phyloP scores from a whole-genome alignment of 2,113 vertebrate species.

The Crotalus horridus region DNA sequence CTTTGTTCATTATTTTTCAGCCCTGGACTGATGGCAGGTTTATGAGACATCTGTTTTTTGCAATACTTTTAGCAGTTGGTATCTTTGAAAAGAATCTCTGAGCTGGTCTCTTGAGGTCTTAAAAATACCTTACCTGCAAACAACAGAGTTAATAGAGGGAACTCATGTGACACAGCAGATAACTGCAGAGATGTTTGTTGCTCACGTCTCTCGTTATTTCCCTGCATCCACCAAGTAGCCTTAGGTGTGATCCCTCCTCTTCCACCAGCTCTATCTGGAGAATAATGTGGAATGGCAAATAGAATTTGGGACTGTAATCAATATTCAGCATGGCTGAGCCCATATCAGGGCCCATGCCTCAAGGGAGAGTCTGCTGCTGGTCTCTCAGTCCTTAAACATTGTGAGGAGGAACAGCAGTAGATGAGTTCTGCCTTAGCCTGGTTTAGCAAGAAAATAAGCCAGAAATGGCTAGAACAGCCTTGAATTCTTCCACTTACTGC shows the following conservation, averaged over 20 bases:
- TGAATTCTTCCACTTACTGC: background rate
- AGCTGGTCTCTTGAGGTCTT: background rate
- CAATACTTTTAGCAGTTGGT: background rate
- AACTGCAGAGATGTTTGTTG: background rate
- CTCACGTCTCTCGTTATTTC: background rate
- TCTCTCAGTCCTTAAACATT: background rate
- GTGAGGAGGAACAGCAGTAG: background rate
- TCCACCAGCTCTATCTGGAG: background rate
- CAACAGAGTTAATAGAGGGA: fast-evolving
- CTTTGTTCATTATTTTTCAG: background rate
- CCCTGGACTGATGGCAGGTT: background rate
- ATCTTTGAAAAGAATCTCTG: background rate
- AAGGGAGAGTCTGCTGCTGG: background rate
- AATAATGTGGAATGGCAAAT: background rate
- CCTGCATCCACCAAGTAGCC: background rate
- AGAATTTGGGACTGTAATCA: background rate
- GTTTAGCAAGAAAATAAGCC: background rate
- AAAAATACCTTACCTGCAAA: background rate
- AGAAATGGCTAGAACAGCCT: background rate
- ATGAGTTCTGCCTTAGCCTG: background rate
- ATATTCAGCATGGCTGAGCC: too few relatives aligned
- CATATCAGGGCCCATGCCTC: too few relatives aligned
- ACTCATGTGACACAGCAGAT: too few relatives aligned
- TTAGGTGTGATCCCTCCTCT: background rate
- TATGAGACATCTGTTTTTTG: background rate